These are phyloP conservation scores for Montifringilla adamsi DNA, from an alignment of 2,113 vertebrate species.

Conservation along the genomic window DNA sequence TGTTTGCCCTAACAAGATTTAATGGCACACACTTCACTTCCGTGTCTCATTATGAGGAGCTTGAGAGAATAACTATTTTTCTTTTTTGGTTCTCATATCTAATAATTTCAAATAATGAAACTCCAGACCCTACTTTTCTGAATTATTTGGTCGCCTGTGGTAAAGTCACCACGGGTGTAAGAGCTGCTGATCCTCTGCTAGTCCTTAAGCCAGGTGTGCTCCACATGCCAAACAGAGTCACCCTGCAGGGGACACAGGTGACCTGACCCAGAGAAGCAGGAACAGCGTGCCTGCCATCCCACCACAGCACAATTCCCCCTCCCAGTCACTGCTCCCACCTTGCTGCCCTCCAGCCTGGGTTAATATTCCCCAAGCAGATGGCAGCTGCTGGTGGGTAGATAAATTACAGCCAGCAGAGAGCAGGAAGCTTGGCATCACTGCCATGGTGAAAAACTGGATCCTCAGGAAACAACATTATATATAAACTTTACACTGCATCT, in stretches of 20 bases:
- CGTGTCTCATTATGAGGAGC: not conserved
- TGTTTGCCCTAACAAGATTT: not conserved
- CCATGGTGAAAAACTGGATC: not conserved
- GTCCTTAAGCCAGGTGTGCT: not conserved
- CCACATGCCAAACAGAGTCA: fast-evolving
- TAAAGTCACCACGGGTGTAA: not conserved
- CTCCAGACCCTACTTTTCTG: not conserved
- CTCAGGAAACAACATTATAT: constrained; percentile 11
- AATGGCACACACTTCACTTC: not conserved
- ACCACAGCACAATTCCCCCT: not conserved
- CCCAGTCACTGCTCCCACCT: not conserved
- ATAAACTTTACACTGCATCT: constrained; percentile 1
- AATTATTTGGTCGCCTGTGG: too few relatives aligned
- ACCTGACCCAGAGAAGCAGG: not conserved
- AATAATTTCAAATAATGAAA: not conserved
- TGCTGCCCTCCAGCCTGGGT: not conserved
- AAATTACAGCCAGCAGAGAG: constrained; percentile 36
- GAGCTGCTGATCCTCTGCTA: not conserved
- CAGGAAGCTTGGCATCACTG: constrained; percentile 1
- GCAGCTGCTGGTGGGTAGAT: constrained; percentile 17
- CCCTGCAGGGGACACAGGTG: not conserved
- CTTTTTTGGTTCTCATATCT: not conserved
- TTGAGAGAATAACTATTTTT: not conserved
- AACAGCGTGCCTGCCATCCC: not conserved
- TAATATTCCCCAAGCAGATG: constrained; percentile 40